These are phyloP conservation scores for Pseudoatta argentina DNA, from an alignment of 1,140 invertebrate genomes.

Conservation along the genomic window DNA sequence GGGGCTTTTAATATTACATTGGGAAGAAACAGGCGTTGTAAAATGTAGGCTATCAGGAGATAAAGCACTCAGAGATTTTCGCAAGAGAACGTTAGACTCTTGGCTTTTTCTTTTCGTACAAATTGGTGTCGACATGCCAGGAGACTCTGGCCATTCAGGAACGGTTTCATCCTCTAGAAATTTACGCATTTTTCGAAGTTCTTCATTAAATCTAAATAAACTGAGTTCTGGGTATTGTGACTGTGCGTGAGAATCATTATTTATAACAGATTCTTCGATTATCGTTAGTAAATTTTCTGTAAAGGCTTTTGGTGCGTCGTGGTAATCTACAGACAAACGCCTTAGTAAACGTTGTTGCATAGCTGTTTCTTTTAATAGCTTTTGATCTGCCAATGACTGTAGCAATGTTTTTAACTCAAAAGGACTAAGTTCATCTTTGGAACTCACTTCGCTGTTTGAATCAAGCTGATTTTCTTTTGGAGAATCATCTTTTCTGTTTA, in stretches of 20 bases:
- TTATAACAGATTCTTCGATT: conserved; percentile 78
- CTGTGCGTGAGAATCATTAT: conserved; percentile 35
- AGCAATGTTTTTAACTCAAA: conserved; percentile 54
- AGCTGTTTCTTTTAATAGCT: conserved; percentile 30
- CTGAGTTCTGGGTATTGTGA: conserved; percentile 65
- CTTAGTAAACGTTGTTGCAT: conserved; percentile 61
- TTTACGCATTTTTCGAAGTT: conserved; percentile 81
- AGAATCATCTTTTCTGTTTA: neutral
- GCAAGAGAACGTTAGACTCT: neutral
- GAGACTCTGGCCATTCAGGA: conserved; percentile 73
- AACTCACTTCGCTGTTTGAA: neutral
- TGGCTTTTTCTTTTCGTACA: neutral
- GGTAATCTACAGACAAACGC: conserved; percentile 78
- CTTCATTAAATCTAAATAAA: conserved; percentile 79
- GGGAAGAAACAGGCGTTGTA: conserved; percentile 7
- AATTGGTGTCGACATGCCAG: neutral
- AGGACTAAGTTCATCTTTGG: neutral
- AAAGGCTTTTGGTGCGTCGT: conserved; percentile 76
- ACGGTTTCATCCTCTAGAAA: conserved; percentile 82
- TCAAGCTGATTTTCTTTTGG: neutral
- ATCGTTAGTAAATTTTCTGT: conserved; percentile 80
- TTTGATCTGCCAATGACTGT: conserved; percentile 43
- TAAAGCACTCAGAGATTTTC: neutral
- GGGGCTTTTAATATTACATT: conserved; percentile 36
- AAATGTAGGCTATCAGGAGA: neutral